Evolutionary conservation across 2,113 vertebrate species (phyloP), one percentile per base, ranked within the genome.

Genomic region (Fulica atra): DNA sequence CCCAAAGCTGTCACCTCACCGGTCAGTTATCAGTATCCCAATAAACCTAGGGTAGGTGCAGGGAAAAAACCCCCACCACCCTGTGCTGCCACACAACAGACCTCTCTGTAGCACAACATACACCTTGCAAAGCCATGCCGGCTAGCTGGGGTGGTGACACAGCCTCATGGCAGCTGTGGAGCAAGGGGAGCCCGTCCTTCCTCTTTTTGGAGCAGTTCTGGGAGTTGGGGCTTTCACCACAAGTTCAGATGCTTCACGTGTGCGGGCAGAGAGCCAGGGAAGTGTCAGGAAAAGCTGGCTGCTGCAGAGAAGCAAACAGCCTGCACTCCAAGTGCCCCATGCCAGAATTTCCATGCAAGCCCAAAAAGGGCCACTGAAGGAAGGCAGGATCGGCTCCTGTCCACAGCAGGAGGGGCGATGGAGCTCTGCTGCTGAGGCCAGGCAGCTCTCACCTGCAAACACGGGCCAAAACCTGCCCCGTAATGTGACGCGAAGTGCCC

Each of bases 401-500:
- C 11, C 3, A 1, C 1, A 2, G 18, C 11, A 11, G 35, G 54
- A 53, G 64, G 29, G 77, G 69, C 0, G 9, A 51, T 13, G 23
- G 42, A 77, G 23, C 44, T 0, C 1, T 23, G 36, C 5, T 3
- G 1, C n/a, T 54, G 81, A 57, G 54, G 35, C 38, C 44, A 42
- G 53, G 48, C 29, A 35, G 65, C 44, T 66, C 61, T 33, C 9
- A 70, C n/a, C 42, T 53, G 66, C 38, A 66, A 71, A 50, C 1
- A 3, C 2, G 7, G 25, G 46, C 40, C 28, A 40, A 84, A 61
- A 54, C 21, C 46, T 70, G 51, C 31, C 31, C 40, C 1, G 2
- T 19, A n/a, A 16, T 0, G 0, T 35, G 16, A 23, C 1, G 8
- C 17, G 33, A n/a, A 72, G 33, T 0, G 0, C 23, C 33, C 5